Conservation (phyloP, 2,888 invertebrate genomes). For the Drosophila ustulata region DNA sequence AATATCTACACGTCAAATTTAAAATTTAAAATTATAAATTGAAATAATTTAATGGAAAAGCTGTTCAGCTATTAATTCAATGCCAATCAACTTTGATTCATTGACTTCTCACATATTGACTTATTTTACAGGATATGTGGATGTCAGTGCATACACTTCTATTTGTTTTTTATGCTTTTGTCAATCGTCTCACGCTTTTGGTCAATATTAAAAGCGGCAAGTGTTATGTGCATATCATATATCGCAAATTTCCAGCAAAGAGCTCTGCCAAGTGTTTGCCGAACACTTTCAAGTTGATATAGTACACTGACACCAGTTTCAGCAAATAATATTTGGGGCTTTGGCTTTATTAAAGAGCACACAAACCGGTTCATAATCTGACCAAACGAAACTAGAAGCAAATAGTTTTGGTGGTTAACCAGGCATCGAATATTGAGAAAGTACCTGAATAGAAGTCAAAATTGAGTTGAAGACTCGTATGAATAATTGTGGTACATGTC, state of each 20-base stretch:
- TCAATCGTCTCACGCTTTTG: slow-evolving; percentile 9
- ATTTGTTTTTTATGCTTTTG: slow-evolving; percentile 15
- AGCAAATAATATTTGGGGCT: neutral
- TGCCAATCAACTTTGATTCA: too few species aligned
- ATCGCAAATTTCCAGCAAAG: slow-evolving; percentile 39
- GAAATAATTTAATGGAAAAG: too few species aligned
- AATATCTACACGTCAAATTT: too few species aligned
- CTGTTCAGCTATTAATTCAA: too few species aligned
- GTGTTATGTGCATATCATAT: slow-evolving; percentile 53
- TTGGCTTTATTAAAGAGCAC: neutral
- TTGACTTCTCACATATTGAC: neutral
- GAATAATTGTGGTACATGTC: too few species aligned
- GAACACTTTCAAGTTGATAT: slow-evolving; percentile 51
- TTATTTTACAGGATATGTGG: neutral
- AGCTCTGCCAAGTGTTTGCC: slow-evolving; percentile 54
- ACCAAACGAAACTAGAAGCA: slow-evolving; percentile 25
- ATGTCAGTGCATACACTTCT: neutral
- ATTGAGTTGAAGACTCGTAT: too few species aligned
- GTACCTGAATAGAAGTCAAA: neutral
- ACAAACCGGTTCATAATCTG: slow-evolving; percentile 54
- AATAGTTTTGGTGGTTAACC: neutral
- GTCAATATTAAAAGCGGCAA: slow-evolving; percentile 26
- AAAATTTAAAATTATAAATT: too few species aligned
- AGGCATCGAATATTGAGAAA: neutral
- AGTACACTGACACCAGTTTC: slow-evolving; percentile 17